Evolutionary conservation across 1,140 invertebrate genomes (phyloP).

Genomic region (Drosophila setifemur): DNA sequence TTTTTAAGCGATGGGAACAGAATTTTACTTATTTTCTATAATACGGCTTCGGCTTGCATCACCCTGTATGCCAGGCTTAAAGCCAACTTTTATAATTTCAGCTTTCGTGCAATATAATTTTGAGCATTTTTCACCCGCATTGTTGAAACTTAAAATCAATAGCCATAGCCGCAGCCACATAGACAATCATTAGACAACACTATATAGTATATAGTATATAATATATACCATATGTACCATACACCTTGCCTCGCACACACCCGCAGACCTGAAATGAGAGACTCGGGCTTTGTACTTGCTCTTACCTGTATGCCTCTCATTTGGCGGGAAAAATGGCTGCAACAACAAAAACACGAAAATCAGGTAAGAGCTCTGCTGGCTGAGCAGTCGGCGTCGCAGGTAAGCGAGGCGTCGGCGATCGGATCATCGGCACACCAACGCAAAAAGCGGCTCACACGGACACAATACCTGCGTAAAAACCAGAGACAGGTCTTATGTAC

Average conservation of each 20-base stretch:
- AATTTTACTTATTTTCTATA: no score
- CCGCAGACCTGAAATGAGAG: conserved; percentile 6
- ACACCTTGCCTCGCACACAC: conserved; percentile 53
- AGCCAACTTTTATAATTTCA: conserved; percentile 60
- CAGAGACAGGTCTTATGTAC: conserved; percentile 56
- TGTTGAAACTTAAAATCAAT: conserved; percentile 78
- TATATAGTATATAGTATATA: conserved; percentile 49
- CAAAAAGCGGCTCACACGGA: conserved; percentile 42
- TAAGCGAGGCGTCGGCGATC: conserved; percentile 61
- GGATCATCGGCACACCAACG: conserved; percentile 71
- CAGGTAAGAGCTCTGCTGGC: conserved; percentile 61
- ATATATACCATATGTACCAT: conserved; percentile 31
- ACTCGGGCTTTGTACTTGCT: conserved; percentile 58
- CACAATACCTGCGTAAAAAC: background rate
- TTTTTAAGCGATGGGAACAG: no score
- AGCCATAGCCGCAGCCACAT: conserved; percentile 37
- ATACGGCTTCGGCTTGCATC: background rate
- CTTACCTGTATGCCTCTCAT: conserved; percentile 65
- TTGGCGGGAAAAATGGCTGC: conserved; percentile 73
- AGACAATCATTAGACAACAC: conserved; percentile 68
- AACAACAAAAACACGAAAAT: conserved; percentile 79
- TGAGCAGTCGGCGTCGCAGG: conserved; percentile 26
- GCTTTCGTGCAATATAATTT: conserved; percentile 71
- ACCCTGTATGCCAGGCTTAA: conserved; percentile 49
- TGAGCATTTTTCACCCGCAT: conserved; percentile 78